These are phyloP conservation scores for Myotis davidii DNA, from an alignment of 2,113 vertebrate genomes.

Conservation along the genomic window DNA sequence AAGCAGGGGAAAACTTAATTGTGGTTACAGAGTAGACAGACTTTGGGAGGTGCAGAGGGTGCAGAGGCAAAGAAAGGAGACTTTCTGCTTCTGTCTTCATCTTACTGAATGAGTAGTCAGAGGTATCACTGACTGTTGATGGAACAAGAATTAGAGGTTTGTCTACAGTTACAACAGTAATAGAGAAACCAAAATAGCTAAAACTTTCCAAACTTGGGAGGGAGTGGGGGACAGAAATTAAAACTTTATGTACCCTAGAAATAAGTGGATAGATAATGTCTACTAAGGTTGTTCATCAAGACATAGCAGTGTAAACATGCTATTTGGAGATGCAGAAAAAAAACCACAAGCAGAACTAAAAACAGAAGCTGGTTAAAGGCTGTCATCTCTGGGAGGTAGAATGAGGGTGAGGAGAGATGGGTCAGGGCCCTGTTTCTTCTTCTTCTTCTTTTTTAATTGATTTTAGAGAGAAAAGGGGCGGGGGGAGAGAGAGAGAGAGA, in stretches of 20 bases:
- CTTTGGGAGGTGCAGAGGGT: background rate
- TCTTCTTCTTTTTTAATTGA: background rate
- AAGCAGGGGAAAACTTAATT: slow-evolving; percentile 24
- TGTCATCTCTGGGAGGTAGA: background rate
- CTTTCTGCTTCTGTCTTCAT: background rate
- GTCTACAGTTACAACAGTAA: background rate
- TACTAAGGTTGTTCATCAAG: slow-evolving; percentile 48
- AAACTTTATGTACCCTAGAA: slow-evolving; percentile 5
- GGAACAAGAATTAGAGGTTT: slow-evolving; percentile 25
- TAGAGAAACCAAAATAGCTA: slow-evolving; percentile 60
- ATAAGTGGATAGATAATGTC: slow-evolving; percentile 55
- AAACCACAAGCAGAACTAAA: slow-evolving; percentile 59
- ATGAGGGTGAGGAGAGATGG: background rate
- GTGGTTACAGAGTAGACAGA: slow-evolving; percentile 41
- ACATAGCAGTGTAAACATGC: background rate
- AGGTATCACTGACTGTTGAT: background rate
- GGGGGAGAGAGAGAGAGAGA: background rate
- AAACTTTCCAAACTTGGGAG: background rate
- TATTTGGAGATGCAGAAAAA: slow-evolving; percentile 41
- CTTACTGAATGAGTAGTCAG: background rate
- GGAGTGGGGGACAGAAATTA: background rate
- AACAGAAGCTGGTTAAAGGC: slow-evolving; percentile 1
- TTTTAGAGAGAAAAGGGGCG: no score
- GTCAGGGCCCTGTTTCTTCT: background rate
- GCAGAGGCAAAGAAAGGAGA: background rate